Percentiles rank a stretch among this genome's conserved stretches.
Conservation (phyloP, 1,140 invertebrate species). For the Apis cerana region DNA sequence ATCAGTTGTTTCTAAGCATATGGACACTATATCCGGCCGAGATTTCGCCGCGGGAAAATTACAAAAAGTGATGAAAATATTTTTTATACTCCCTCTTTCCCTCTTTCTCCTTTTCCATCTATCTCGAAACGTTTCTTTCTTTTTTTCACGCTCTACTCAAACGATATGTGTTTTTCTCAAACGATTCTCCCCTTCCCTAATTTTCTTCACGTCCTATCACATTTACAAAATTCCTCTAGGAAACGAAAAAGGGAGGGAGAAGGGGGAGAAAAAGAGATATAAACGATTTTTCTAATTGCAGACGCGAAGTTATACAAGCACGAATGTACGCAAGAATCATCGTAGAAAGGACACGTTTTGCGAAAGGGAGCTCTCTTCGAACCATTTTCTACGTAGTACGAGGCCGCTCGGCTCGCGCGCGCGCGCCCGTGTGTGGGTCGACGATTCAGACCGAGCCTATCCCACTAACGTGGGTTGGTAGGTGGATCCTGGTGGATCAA, state of each 20-base stretch:
- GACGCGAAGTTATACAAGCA: neutral
- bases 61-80: neutral
- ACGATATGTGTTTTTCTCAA: neutral
- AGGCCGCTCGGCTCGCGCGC: neutral
- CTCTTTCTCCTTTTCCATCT: neutral
- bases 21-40: neutral
- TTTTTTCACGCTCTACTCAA: neutral
- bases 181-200: neutral
- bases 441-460: constrained; percentile 72
- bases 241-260: too few relatives aligned
- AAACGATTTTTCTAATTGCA: neutral
- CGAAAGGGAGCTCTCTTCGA: constrained; percentile 15
- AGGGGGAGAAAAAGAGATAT: neutral
- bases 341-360: constrained; percentile 11
- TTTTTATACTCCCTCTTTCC: neutral
- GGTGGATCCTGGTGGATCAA: constrained; percentile 77
- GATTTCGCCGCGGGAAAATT: neutral
- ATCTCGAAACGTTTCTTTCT: neutral
- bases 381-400: constrained; percentile 47
- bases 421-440: constrained; percentile 50
- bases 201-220: neutral
- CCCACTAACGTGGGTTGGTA: constrained; percentile 72
- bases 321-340: neutral
- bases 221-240: neutral
- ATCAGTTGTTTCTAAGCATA: constrained; percentile 30